A percentile compares a stretch with the other conserved stretches of the same genome.
These are phyloP conservation scores for Thyatira batis DNA, from an alignment of 2,888 invertebrate genomes.

Conservation along the genomic window DNA sequence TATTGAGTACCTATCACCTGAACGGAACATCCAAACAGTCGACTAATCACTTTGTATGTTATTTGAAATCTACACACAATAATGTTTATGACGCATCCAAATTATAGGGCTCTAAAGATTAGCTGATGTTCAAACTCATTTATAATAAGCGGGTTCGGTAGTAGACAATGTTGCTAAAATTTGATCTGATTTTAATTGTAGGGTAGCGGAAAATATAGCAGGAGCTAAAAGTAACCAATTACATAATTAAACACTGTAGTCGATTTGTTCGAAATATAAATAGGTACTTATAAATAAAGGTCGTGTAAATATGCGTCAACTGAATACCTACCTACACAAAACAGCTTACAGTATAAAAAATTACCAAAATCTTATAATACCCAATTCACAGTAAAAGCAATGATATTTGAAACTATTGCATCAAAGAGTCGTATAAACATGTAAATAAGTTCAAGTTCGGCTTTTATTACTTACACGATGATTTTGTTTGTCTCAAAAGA, in stretches of 20 bases:
- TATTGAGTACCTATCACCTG: neutral
- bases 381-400: no score
- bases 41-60: slow-evolving; percentile 14
- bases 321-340: no score
- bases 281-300: no score
- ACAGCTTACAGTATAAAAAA: no score
- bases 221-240: slow-evolving; percentile 40
- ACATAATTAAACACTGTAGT: neutral
- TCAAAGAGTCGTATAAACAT: neutral
- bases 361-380: no score
- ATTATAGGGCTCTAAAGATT: slow-evolving; percentile 52
- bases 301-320: no score
- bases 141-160: slow-evolving; percentile 55
- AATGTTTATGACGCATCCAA: slow-evolving; percentile 53
- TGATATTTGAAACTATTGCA: no score
- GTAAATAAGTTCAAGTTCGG: neutral
- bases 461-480: neutral
- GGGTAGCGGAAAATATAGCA: slow-evolving; percentile 42
- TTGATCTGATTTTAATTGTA: slow-evolving; percentile 49
- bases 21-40: neutral
- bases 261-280: no score
- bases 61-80: slow-evolving; percentile 41
- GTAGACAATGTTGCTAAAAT: slow-evolving; percentile 54
- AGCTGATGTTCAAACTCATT: slow-evolving; percentile 49
- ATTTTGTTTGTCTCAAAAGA: neutral